Evolutionary conservation across 2,797 vertebrate species (phyloP), one percentile per base, ranked within the genome.

Genomic region (Vireo griseus): DNA sequence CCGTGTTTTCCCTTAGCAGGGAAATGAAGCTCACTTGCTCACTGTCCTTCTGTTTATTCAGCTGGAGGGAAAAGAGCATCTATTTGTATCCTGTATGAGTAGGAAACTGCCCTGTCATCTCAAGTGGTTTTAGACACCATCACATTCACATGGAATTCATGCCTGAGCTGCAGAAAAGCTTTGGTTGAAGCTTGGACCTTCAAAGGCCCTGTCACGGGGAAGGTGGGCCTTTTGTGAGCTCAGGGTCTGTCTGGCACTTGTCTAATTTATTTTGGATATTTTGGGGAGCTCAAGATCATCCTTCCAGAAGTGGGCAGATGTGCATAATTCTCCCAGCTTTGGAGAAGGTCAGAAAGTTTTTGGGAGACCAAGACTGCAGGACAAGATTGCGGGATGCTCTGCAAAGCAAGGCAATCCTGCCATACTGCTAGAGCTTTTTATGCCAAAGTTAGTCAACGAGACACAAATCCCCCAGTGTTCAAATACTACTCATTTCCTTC

Each of bases 71-170:
- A 59, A 78, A 69, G 28, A 71, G 19, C 2, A 9, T 18, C 57
- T 44, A 2, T 59, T 91, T 79, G 50, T 69, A 48, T 50, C 74
- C 51, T 76, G 2, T 2, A 0, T 13, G 22, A 86, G 26, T 13
- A 29, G 37, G 52, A 93, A 42, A 48, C 61, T 62, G 10, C 11
- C 44, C 39, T 65, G 50, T 19, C 10, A 44, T 51, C 52, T 83
- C 68, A 65, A 35, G 33, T 5, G 4, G 31, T 11, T 79, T 59
- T 48, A 83, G 37, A 14, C 1, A 2, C 9, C 29, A 3, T 20
- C 25, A 3, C 33, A 44, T 40, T 66, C 2, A 2, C 2, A 4
- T 33, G 25, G 22, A 44, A 0, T 16, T n/a, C n/a, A 16, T 57
- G 35, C 12, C 31, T 54, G 35, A 82, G 35, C 19, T 62, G 58